Base-by-base conservation (phyloP, 1,140 invertebrate genomes). In the Dufourea novaeangliae region DNA sequence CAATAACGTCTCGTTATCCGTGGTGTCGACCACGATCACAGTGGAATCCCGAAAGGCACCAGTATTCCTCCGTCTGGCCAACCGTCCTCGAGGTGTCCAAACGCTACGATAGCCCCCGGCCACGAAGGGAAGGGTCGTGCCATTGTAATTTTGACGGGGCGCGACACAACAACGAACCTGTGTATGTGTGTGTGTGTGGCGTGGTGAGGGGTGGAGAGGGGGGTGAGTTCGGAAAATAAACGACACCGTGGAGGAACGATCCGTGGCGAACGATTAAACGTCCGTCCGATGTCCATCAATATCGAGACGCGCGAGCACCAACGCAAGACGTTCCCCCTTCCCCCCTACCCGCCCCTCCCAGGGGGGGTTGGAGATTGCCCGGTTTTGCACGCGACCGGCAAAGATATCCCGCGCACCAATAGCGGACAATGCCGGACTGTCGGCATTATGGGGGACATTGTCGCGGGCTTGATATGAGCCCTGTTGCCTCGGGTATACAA, bases 401-500 rank as follows among this genome's bases (percentile, higher is more conserved):
- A 81, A 84, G 74, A 84, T 81, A 84, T 79, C 77, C 76, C 73
- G 41, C 44, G 25, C 37, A 79, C 80, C 83, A 87, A 86, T 80
- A 83, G 79, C 67, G 79, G 64, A 87, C 86, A 87, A 87, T 85
- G 83, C 72, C 29, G 69, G 80, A 87, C 85, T 87, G 86, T 87
- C 86, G 79, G 73, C 75, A 85, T 87, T 87, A 87, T 82, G 69
- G 77, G 84, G 80, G 82, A 86, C 85, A 87, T 87, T 87, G 85
- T 87, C 83, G 77, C 67, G 41, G 46, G 57, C 59, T 76, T 86
- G 85, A 87, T 87, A 87, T 87, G 85, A 87, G 85, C 70, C 69
- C 67, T 67, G 77, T 87, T 73, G 86, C 86, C 86, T 84, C 86
- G 86, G 86, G 86, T 87, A 78, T 87, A 87, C 86, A 87, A 87